A percentile compares a stretch with the other conserved stretches of the same genome.
Evolutionary conservation across 64 coral and sea anemone species (phyloP).

Genomic region (Stylophora pistillata): DNA sequence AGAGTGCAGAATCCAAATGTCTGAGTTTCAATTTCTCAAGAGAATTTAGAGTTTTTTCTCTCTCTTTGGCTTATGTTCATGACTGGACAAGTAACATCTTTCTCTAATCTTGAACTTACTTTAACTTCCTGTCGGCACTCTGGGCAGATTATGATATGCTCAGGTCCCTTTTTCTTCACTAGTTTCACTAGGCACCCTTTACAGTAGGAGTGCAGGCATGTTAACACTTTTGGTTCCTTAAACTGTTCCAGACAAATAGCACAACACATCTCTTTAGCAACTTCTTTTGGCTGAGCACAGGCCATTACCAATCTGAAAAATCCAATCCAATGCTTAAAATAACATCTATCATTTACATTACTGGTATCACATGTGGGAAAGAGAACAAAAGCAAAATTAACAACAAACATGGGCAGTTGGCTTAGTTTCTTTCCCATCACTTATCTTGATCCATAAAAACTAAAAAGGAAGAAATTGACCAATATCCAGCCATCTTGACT

Average conservation of each 20-base stretch:
- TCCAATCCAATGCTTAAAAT: background rate
- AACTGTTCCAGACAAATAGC: slow-evolving; percentile 54
- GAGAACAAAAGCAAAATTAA: no score
- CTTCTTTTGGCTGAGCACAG: background rate
- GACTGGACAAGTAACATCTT: background rate
- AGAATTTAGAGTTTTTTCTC: no score
- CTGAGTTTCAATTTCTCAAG: background rate
- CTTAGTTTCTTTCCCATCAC: no score
- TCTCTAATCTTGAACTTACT: background rate
- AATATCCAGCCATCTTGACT: no score
- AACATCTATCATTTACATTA: no score
- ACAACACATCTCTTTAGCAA: slow-evolving; percentile 37
- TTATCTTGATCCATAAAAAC: no score
- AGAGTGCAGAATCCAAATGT: background rate
- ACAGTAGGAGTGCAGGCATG: slow-evolving; percentile 73
- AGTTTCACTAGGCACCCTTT: slow-evolving; percentile 54
- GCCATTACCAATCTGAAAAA: background rate
- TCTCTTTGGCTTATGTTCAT: background rate
- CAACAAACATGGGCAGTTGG: no score
- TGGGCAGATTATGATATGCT: slow-evolving; percentile 45
- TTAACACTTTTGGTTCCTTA: slow-evolving; percentile 61
- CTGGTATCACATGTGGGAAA: no score
- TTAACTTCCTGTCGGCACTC: slow-evolving; percentile 44
- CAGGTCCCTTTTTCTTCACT: background rate
- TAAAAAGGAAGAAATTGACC: no score